Conservation (phyloP, 1,140 invertebrate species). For the Drosophila rhopaloa region DNA sequence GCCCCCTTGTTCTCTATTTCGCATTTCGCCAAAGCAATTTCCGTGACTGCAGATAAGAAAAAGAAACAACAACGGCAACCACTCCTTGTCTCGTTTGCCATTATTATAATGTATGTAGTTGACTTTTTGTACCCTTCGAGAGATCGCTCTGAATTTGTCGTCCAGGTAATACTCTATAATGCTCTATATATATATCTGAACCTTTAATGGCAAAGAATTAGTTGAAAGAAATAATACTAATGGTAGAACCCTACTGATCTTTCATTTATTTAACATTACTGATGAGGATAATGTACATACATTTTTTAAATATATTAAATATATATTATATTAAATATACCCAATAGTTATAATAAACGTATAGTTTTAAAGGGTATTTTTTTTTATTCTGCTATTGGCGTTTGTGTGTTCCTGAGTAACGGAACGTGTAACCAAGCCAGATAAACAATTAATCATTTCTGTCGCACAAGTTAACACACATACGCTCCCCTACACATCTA, state of each 20-base stretch:
- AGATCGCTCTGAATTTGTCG: neutral
- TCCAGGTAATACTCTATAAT: neutral
- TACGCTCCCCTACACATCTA: neutral
- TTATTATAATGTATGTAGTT: slow-evolving; percentile 21
- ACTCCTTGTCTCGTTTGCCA: slow-evolving; percentile 33
- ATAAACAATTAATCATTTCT: slow-evolving; percentile 46
- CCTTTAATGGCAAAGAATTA: too few species aligned
- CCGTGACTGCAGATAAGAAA: slow-evolving; percentile 38
- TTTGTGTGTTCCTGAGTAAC: slow-evolving; percentile 42
- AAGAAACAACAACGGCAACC: slow-evolving; percentile 17
- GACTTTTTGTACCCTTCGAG: neutral
- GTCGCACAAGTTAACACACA: slow-evolving; percentile 4
- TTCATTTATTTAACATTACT: too few species aligned
- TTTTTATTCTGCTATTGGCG: slow-evolving; percentile 1
- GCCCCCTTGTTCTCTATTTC: neutral
- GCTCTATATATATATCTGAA: too few species aligned
- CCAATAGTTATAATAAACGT: too few species aligned
- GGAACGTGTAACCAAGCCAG: slow-evolving; percentile 37
- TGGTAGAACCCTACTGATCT: too few species aligned
- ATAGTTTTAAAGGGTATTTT: slow-evolving; percentile 2
- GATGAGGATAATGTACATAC: too few species aligned
- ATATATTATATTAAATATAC: too few species aligned
- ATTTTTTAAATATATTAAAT: too few species aligned
- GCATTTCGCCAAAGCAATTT: slow-evolving; percentile 38
- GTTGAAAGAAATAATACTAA: too few species aligned